Conservation (phyloP, 2,888 invertebrate species). For the Standfussiana lucernea region DNA sequence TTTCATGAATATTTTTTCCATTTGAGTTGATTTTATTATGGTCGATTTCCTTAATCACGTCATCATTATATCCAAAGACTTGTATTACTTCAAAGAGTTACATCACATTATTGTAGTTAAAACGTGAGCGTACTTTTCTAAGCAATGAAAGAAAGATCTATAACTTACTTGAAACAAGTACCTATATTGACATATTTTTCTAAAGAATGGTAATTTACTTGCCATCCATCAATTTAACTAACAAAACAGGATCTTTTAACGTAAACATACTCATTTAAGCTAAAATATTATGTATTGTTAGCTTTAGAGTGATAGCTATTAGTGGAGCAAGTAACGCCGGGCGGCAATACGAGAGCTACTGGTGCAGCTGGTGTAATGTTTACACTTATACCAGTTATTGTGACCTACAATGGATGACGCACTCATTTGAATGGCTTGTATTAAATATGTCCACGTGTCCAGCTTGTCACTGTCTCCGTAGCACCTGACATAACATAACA, state of each 20-base stretch:
- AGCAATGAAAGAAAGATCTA: conserved; percentile 22
- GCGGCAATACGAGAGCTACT: neutral
- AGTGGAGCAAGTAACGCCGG: neutral
- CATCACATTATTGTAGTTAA: neutral
- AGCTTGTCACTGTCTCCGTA: neutral
- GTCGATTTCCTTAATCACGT: neutral
- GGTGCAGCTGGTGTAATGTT: conserved; percentile 1
- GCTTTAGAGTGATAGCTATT: conserved; percentile 14
- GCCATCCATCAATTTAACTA: neutral
- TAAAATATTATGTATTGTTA: neutral
- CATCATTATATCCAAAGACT: neutral
- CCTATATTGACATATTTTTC: conserved; percentile 13
- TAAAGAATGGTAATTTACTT: conserved; percentile 17
- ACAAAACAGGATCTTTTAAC: conserved; percentile 4
- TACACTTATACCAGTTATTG: conserved; percentile 3
- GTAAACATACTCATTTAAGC: neutral
- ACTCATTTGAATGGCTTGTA: conserved; percentile 3
- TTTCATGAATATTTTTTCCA: neutral
- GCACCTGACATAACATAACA: conserved; percentile 9
- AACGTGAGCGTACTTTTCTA: conserved; percentile 2
- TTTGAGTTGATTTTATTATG: neutral
- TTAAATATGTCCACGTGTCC: neutral
- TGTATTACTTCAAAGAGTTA: neutral
- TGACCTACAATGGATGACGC: conserved; percentile 33
- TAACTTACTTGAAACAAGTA: neutral